These are phyloP conservation scores for Sinocyclocheilus grahami DNA, from an alignment of 2,113 vertebrate species.

Conservation along the genomic window DNA sequence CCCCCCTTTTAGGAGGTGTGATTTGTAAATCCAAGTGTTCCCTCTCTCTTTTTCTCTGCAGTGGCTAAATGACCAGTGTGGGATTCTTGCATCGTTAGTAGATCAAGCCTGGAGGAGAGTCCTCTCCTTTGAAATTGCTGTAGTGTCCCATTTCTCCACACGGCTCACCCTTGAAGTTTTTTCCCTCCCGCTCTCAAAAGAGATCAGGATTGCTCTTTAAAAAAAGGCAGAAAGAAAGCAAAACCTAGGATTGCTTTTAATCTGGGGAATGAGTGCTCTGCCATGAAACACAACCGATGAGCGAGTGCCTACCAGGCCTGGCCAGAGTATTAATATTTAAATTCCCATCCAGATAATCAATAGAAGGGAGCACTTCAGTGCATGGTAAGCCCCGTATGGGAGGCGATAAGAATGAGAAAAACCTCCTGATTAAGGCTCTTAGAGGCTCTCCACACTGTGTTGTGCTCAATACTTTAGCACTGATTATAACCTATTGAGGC, in stretches of 20 bases:
- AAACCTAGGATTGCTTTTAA: slow-evolving; percentile 72
- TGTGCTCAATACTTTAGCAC: slow-evolving; percentile 92
- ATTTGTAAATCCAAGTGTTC: slow-evolving; percentile 15
- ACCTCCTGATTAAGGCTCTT: slow-evolving; percentile 92
- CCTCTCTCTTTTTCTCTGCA: slow-evolving; percentile 39
- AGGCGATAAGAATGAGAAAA: slow-evolving; percentile 91
- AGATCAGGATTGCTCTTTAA: slow-evolving; percentile 75
- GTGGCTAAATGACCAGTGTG: slow-evolving; percentile 67
- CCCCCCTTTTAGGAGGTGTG: neutral
- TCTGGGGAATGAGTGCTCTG: slow-evolving; percentile 80
- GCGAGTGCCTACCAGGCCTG: slow-evolving; percentile 74
- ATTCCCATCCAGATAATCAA: slow-evolving; percentile 82
- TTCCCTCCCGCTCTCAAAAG: slow-evolving; percentile 69
- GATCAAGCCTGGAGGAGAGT: slow-evolving; percentile 67
- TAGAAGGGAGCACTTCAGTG: slow-evolving; percentile 81
- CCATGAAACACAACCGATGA: slow-evolving; percentile 77
- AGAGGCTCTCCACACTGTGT: slow-evolving; percentile 89
- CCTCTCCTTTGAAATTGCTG: slow-evolving; percentile 71
- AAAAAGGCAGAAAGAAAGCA: slow-evolving; percentile 50
- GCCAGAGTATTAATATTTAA: slow-evolving; percentile 84
- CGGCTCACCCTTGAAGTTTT: slow-evolving; percentile 72
- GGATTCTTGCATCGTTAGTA: slow-evolving; percentile 69
- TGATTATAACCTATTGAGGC: slow-evolving; percentile 99
- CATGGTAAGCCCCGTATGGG: slow-evolving; percentile 79
- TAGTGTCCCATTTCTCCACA: slow-evolving; percentile 69